Conservation (phyloP, 2,888 invertebrate genomes). For the Plusia festucae region DNA sequence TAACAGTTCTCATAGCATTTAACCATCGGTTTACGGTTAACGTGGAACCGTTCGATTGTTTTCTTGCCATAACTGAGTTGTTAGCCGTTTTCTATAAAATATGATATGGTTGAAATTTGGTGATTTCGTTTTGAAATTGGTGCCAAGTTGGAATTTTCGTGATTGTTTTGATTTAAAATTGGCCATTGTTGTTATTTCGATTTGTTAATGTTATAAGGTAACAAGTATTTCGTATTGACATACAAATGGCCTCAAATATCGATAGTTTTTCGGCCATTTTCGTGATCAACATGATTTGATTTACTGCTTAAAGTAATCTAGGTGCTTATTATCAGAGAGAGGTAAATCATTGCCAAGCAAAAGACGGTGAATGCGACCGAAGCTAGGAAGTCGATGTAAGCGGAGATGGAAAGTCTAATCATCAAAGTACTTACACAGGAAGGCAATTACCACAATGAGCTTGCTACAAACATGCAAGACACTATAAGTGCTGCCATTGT, state of each 20-base stretch:
- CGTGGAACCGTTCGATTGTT: slow-evolving; percentile 42
- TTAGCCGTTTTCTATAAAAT: slow-evolving; percentile 27
- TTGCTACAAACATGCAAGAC: slow-evolving; percentile 7
- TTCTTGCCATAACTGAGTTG: slow-evolving; percentile 17
- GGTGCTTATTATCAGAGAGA: too few relatives aligned
- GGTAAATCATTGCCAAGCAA: not conserved
- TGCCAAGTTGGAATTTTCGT: slow-evolving; percentile 5
- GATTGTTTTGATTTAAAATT: slow-evolving; percentile 17
- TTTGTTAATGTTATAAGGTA: not conserved
- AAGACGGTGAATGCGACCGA: not conserved
- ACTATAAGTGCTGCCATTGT: slow-evolving; percentile 3
- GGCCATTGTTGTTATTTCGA: slow-evolving; percentile 7
- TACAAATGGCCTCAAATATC: not conserved
- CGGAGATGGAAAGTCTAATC: slow-evolving; percentile 4
- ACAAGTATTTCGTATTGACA: not conserved
- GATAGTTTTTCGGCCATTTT: not conserved
- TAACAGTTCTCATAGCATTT: slow-evolving; percentile 60
- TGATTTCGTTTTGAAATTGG: slow-evolving; percentile 26
- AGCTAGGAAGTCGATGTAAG: not conserved
- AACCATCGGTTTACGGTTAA: slow-evolving; percentile 57
- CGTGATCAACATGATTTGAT: not conserved
- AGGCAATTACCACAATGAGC: not conserved
- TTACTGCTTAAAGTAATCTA: not conserved
- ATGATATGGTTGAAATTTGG: slow-evolving; percentile 26
- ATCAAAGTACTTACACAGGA: slow-evolving; percentile 3